Conservation (phyloP, 2,888 invertebrate genomes). For the Lypha dubia region DNA sequence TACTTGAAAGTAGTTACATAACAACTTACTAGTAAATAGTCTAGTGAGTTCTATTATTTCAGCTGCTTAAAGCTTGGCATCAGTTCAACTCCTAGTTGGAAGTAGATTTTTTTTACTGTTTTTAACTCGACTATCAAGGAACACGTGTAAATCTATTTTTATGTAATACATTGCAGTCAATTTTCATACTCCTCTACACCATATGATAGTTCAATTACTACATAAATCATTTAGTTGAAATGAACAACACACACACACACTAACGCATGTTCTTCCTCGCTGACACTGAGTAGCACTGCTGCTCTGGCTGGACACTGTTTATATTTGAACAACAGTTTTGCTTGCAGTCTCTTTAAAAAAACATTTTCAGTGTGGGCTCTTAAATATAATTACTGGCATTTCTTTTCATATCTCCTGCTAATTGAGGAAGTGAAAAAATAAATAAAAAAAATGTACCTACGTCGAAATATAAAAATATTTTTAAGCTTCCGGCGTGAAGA, state of each 20-base stretch:
- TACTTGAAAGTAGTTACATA: too few relatives aligned
- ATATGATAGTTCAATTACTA: background rate
- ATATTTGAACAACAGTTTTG: background rate
- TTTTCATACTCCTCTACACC: background rate
- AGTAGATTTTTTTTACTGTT: too few relatives aligned
- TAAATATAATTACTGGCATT: background rate
- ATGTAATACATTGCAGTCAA: background rate
- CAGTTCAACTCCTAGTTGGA: too few relatives aligned
- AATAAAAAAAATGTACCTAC: background rate
- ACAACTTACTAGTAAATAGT: too few relatives aligned
- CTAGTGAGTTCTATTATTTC: too few relatives aligned
- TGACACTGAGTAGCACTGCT: background rate
- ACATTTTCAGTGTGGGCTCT: background rate
- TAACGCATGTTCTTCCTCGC: background rate
- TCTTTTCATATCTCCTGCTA: background rate
- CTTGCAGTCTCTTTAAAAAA: background rate
- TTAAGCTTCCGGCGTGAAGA: background rate
- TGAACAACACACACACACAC: too few relatives aligned
- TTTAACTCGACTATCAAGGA: too few relatives aligned
- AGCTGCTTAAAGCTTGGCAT: too few relatives aligned
- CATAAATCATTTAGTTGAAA: background rate
- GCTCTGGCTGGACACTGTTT: background rate
- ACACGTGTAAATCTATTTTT: too few relatives aligned
- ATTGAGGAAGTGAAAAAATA: background rate
- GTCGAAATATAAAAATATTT: conserved; percentile 1